A percentile compares a stretch with the other conserved stretches of the same genome.
These are phyloP conservation scores for Simalia tracyae DNA, from an alignment of 2,797 vertebrate genomes.

Conservation along the genomic window DNA sequence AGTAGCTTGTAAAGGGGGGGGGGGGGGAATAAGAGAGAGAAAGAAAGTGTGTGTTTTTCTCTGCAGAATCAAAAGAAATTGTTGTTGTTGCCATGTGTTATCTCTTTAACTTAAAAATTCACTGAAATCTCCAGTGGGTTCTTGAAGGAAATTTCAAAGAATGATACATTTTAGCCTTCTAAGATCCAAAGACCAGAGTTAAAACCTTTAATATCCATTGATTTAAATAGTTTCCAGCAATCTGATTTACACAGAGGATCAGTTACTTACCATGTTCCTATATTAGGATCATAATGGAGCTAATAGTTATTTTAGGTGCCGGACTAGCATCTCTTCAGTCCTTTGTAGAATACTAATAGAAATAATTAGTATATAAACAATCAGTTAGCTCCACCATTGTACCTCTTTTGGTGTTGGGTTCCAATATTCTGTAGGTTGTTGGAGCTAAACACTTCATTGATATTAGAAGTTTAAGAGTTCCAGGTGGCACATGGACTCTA, in stretches of 20 bases:
- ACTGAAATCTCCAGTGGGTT: background rate
- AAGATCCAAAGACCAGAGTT: slow-evolving; percentile 44
- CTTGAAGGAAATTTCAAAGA: background rate
- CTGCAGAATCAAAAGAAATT: slow-evolving; percentile 32
- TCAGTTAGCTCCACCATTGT: background rate
- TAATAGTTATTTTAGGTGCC: slow-evolving; percentile 43
- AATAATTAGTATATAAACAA: background rate
- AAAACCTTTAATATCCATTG: slow-evolving; percentile 55
- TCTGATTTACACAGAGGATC: slow-evolving; percentile 33
- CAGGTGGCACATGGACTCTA: background rate
- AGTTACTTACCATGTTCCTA: slow-evolving; percentile 10
- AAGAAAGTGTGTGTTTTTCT: background rate
- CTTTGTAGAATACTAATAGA: background rate
- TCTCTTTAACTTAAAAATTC: slow-evolving; percentile 43
- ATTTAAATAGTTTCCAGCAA: slow-evolving; percentile 60
- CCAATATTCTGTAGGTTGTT: background rate
- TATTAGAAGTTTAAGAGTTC: background rate
- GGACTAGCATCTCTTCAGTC: slow-evolving; percentile 30
- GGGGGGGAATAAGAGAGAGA: no score
- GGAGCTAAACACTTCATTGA: background rate
- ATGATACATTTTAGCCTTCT: slow-evolving; percentile 32
- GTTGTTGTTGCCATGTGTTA: slow-evolving; percentile 37
- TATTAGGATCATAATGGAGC: slow-evolving; percentile 2
- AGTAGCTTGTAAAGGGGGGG: background rate
- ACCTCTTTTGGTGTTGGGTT: background rate